Base-by-base conservation (phyloP, 2,797 vertebrate species). In the Anguilla pacifica region DNA sequence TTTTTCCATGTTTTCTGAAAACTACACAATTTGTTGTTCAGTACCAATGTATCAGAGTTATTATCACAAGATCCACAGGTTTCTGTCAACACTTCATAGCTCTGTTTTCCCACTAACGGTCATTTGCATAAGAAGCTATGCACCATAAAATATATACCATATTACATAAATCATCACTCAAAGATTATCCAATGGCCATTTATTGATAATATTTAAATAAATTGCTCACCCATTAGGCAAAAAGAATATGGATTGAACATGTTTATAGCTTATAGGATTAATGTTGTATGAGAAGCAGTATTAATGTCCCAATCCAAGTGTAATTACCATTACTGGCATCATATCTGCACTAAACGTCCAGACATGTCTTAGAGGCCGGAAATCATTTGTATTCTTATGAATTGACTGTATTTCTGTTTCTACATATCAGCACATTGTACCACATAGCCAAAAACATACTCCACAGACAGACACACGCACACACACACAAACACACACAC, bases 371-470 rank as follows among this genome's bases (percentile, higher is more conserved):
- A 64, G 19, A 25, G 61, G 22, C 22, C 3, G 61, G 61, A 64
- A 25, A 64, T 64, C 6, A 64, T 70, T 28, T 22, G 3, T 67
- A 31, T 70, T 31, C 2, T n/a, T 70, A 7, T n/a, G 28, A 31
- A 72, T 11, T 11, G 10, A 72, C 2, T 72, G 6, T 72, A 72
- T 72, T 72, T 31, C 2, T 31, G 10, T 72, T 31, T 31, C 7
- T 72, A 28, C 28, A 31, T 72, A n/a, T 28, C 67, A 72, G 28
- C 10, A 31, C 10, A 72, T 13, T 72, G 67, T 13, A 72, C 28
- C 17, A 53, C 49, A 59, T 35, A 35, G 19, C 55, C 9, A 85
- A 49, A 61, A 84, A 85, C 2, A 81, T 81, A 87, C 83, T 25
- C 72, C 19, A 19, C 74, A 79, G 35, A 79, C 39, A 79, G 35